phyloP scores from a whole-genome alignment of 2,888 invertebrate species.

The Pammene fasciana region DNA sequence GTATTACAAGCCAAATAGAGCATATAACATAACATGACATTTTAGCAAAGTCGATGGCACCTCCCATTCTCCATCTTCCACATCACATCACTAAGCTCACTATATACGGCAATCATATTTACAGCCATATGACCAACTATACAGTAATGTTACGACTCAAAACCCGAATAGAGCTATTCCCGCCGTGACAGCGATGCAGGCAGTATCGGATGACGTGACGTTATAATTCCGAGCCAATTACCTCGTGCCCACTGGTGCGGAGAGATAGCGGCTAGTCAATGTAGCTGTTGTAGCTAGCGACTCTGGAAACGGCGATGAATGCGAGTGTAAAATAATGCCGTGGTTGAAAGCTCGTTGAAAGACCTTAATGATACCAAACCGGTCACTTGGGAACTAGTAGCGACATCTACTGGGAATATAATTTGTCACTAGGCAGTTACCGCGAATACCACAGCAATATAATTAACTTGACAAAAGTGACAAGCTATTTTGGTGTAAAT shows the following conservation, averaged over 20 bases:
- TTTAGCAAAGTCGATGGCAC: too few relatives aligned
- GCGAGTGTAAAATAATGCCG: background rate
- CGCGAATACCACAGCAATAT: too few relatives aligned
- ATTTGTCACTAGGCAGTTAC: too few relatives aligned
- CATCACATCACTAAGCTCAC: too few relatives aligned
- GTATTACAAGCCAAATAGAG: too few relatives aligned
- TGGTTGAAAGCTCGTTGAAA: background rate
- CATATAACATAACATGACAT: too few relatives aligned
- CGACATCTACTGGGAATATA: too few relatives aligned
- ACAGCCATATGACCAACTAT: background rate
- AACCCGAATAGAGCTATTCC: background rate
- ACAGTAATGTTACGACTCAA: background rate
- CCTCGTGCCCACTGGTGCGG: conserved; percentile 27
- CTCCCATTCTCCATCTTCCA: too few relatives aligned
- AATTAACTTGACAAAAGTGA: too few relatives aligned
- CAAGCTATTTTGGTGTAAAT: too few relatives aligned
- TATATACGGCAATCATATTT: background rate
- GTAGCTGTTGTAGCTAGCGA: conserved; percentile 33
- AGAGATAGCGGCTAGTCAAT: conserved; percentile 39
- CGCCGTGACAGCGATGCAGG: conserved; percentile 33
- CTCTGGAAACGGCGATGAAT: conserved; percentile 20
- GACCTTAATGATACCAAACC: too few relatives aligned
- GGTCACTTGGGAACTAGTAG: too few relatives aligned
- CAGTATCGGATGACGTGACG: conserved; percentile 38
- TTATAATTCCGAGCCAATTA: conserved; percentile 38